A percentile compares a stretch with the other conserved stretches of the same genome.
Evolutionary conservation across 2,888 invertebrate genomes (phyloP).

Genomic region (Cremastobaeus sp.): DNA sequence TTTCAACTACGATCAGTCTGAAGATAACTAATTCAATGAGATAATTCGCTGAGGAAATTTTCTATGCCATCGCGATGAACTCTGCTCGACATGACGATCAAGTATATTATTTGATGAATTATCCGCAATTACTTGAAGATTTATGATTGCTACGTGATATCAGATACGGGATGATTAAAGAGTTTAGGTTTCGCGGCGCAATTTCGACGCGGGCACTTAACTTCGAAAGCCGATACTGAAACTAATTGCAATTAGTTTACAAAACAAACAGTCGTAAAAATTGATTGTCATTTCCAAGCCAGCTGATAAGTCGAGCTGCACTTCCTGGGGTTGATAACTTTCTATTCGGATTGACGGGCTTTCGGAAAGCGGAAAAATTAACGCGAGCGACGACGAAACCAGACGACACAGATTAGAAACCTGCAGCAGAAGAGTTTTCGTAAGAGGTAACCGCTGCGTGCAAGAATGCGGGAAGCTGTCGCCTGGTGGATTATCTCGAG

Average conservation of each 20-base stretch:
- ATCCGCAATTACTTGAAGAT: constrained; percentile 31
- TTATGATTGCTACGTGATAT: constrained; percentile 19
- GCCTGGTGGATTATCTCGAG: constrained; percentile 6
- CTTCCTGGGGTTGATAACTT: too few relatives aligned
- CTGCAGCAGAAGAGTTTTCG: too few relatives aligned
- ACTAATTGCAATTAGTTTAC: not conserved
- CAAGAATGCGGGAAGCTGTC: not conserved
- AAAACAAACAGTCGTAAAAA: too few relatives aligned
- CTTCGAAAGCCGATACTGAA: not conserved
- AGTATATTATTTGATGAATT: constrained; percentile 32
- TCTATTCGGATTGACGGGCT: too few relatives aligned
- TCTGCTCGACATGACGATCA: not conserved
- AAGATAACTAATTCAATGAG: constrained; percentile 24
- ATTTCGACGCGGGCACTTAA: not conserved
- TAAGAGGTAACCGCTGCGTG: not conserved
- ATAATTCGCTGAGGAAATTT: constrained; percentile 2
- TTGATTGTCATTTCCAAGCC: too few relatives aligned
- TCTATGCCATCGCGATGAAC: not conserved
- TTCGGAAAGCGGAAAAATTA: too few relatives aligned
- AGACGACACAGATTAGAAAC: constrained; percentile 13
- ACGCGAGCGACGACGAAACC: constrained; percentile 1
- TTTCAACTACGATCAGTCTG: too few relatives aligned
- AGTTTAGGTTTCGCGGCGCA: constrained; percentile 5
- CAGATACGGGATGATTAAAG: constrained; percentile 1
- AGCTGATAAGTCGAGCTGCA: too few relatives aligned